Percentiles rank a stretch among this genome's conserved stretches.
These are phyloP conservation scores for Kuschelorhynchus macadamiae DNA, from an alignment of 2,888 invertebrate genomes.

Conservation along the genomic window DNA sequence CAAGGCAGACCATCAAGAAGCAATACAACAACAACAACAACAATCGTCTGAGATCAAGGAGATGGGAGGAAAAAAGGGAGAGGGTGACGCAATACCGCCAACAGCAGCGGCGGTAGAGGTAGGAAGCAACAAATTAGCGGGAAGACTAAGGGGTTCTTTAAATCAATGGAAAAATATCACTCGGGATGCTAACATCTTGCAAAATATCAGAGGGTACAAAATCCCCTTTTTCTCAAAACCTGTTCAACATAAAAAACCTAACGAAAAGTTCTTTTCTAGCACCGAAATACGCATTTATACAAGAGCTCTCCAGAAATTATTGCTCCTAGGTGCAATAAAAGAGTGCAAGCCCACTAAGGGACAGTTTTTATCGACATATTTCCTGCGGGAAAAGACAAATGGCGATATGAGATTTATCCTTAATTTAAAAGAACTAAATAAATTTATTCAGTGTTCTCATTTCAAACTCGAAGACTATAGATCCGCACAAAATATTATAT, in stretches of 20 bases:
- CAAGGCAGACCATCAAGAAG: constrained; percentile 12
- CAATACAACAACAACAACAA: constrained; percentile 24
- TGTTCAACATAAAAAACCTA: constrained; percentile 10
- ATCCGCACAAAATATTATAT: background rate
- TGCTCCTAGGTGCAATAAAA: constrained; percentile 17
- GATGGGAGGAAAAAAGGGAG: constrained; percentile 18
- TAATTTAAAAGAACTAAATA: constrained; percentile 13
- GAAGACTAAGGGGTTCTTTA: constrained; percentile 21
- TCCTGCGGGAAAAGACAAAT: constrained; percentile 17
- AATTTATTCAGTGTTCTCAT: constrained; percentile 6
- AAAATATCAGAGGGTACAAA: constrained; percentile 26
- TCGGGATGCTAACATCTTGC: constrained; percentile 23
- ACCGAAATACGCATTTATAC: constrained; percentile 8
- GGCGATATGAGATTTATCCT: constrained; percentile 19
- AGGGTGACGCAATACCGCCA: constrained; percentile 17
- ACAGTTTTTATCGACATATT: constrained; percentile 22
- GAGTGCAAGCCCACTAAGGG: constrained; percentile 18
- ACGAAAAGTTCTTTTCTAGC: background rate
- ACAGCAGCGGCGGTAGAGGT: constrained; percentile 17
- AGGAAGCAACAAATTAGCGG: constrained; percentile 15
- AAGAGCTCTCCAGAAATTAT: constrained; percentile 12
- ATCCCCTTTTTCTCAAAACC: constrained; percentile 23
- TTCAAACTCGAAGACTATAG: constrained; percentile 3
- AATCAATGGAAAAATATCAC: constrained; percentile 28
- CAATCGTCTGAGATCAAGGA: background rate